phyloP scores from a whole-genome alignment of 1,140 invertebrate species.

The Vollenhovia emeryi region DNA sequence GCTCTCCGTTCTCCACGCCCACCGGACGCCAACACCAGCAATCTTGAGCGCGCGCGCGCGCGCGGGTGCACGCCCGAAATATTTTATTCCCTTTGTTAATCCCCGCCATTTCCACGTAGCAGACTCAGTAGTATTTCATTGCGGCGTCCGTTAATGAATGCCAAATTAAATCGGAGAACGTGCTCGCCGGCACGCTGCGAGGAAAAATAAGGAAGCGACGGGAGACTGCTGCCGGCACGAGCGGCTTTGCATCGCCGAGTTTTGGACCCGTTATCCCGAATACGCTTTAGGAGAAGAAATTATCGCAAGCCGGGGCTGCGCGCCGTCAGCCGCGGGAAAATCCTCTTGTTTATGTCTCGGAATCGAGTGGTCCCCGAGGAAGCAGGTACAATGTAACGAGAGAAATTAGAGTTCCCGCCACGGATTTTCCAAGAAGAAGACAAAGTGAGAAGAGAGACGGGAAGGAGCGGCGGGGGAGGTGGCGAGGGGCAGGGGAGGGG shows the following conservation, averaged over 20 bases:
- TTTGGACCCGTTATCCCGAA: constrained; percentile 54
- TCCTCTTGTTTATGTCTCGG: constrained; percentile 66
- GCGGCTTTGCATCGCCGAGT: constrained; percentile 40
- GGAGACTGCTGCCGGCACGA: constrained; percentile 1
- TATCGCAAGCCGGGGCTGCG: constrained; percentile 42
- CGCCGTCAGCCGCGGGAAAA: constrained; percentile 46
- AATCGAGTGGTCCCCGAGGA: constrained; percentile 60
- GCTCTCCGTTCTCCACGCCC: not conserved
- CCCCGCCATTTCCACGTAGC: constrained; percentile 48
- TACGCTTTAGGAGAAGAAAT: constrained; percentile 57
- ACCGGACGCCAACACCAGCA: constrained; percentile 3
- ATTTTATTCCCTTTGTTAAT: constrained; percentile 60
- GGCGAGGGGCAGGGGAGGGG: too few relatives aligned
- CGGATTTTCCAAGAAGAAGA: constrained; percentile 49
- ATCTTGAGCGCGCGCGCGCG: constrained; percentile 9
- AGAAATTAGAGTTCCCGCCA: constrained; percentile 60
- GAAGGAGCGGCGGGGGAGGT: not conserved
- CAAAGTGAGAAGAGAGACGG: constrained; percentile 28
- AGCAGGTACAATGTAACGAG: constrained; percentile 50
- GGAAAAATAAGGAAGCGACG: constrained; percentile 11
- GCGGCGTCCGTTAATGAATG: constrained; percentile 61
- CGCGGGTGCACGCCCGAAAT: constrained; percentile 13
- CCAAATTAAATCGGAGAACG: constrained; percentile 63
- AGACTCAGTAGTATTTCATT: constrained; percentile 47
- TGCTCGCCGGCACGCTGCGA: constrained; percentile 37